These are phyloP conservation scores for Echinops telfairi DNA, from an alignment of 2,113 vertebrate species.

Conservation along the genomic window DNA sequence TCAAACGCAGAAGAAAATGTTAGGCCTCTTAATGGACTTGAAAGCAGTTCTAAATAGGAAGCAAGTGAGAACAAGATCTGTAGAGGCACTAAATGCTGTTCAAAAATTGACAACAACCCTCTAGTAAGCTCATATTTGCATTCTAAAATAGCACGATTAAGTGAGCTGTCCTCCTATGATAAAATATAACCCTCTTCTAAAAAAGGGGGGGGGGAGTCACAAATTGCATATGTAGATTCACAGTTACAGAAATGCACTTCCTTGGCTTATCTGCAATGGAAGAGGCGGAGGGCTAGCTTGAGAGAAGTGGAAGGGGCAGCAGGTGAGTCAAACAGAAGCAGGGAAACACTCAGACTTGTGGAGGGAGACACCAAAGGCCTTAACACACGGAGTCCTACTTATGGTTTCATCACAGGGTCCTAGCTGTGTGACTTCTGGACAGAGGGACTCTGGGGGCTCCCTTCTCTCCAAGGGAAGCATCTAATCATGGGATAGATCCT, in stretches of 20 bases:
- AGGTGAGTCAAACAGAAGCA: not conserved
- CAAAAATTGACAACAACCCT: constrained; percentile 30
- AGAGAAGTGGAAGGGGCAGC: not conserved
- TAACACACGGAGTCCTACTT: not conserved
- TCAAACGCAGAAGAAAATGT: not conserved
- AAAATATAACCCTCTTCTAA: constrained; percentile 45
- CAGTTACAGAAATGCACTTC: constrained; percentile 67
- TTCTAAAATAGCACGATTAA: constrained; percentile 55
- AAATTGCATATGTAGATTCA: constrained; percentile 65
- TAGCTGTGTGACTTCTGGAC: not conserved
- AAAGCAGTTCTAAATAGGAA: constrained; percentile 51
- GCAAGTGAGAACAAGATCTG: constrained; percentile 22
- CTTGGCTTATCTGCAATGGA: constrained; percentile 79
- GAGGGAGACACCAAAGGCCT: not conserved
- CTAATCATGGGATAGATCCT: constrained; percentile 52
- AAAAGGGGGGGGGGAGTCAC: not conserved
- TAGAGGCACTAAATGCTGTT: not conserved
- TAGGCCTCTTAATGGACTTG: not conserved
- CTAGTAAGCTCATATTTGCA: constrained; percentile 22
- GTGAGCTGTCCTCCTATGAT: constrained; percentile 55
- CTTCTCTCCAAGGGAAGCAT: constrained; percentile 3
- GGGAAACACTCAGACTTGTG: not conserved
- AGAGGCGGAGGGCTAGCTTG: not conserved
- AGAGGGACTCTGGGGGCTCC: not conserved
- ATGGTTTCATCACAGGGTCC: not conserved